phyloP scores from a whole-genome alignment of 2,797 vertebrate genomes.

The Hafferia zeledoni region DNA sequence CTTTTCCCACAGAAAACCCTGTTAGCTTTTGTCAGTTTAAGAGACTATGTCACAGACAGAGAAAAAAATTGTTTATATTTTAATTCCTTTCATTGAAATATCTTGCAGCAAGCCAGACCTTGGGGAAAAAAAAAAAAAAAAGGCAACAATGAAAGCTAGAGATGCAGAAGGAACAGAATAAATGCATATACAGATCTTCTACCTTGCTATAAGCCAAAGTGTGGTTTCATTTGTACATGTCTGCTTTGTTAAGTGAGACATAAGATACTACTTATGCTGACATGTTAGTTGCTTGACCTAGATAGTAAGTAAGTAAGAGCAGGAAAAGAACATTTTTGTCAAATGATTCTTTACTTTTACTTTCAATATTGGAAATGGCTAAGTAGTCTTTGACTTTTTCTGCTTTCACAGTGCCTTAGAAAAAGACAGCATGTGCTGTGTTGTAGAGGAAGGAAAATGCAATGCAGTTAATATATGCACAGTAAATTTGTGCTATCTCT shows the following conservation, averaged over 20 bases:
- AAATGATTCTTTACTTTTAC: background rate
- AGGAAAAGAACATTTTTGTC: background rate
- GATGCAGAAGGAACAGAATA: background rate
- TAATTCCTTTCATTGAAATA: background rate
- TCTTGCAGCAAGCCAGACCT: background rate
- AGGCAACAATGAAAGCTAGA: background rate
- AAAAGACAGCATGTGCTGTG: background rate
- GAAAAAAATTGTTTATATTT: slow-evolving; percentile 23
- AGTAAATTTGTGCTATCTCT: background rate
- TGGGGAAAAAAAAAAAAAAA: background rate
- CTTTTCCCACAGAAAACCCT: slow-evolving; percentile 3
- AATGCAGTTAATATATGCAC: background rate
- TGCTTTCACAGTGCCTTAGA: background rate
- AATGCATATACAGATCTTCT: background rate
- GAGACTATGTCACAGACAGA: background rate
- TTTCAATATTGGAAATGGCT: background rate
- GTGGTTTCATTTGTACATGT: background rate
- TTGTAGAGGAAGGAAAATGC: background rate
- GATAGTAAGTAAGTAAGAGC: background rate
- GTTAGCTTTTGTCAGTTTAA: slow-evolving; percentile 20
- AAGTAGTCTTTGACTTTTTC: background rate
- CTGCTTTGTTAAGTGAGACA: background rate
- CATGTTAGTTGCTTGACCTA: background rate
- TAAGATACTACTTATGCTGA: background rate
- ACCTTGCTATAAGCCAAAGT: background rate